Evolutionary conservation across 2,113 vertebrate genomes (phyloP).

Genomic region (Cololabis saira): DNA sequence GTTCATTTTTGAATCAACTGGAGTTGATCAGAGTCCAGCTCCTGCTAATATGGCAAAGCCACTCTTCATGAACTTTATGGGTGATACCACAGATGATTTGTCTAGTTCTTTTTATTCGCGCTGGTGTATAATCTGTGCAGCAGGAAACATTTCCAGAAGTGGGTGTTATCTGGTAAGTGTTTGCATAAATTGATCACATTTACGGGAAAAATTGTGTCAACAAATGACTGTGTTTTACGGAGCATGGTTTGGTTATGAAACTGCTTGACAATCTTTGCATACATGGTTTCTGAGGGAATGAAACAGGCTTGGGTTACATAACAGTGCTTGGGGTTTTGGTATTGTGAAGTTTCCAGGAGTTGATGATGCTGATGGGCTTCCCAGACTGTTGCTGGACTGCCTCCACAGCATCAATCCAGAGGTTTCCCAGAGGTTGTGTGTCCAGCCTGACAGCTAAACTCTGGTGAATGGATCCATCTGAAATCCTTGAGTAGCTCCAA

Average conservation of each 20-base stretch:
- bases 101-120: too few relatives aligned
- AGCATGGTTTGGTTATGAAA: slow-evolving; percentile 21
- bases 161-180: slow-evolving; percentile 15
- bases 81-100: too few relatives aligned
- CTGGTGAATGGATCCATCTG: background rate
- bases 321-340: slow-evolving; percentile 48
- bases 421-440: slow-evolving; percentile 55
- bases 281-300: slow-evolving; percentile 44
- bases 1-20: too few relatives aligned
- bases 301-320: slow-evolving; percentile 41
- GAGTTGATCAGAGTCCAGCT: too few relatives aligned
- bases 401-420: too few relatives aligned
- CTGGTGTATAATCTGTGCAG: too few relatives aligned
- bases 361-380: slow-evolving; percentile 60
- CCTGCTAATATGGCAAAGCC: too few relatives aligned
- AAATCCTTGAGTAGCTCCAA: background rate
- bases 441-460: slow-evolving; percentile 67
- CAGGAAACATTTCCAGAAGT: slow-evolving; percentile 17
- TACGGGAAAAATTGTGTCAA: slow-evolving; percentile 47
- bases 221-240: slow-evolving; percentile 22
- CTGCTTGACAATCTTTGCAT: slow-evolving; percentile 53
- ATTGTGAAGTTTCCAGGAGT: slow-evolving; percentile 46
- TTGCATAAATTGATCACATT: slow-evolving; percentile 26
- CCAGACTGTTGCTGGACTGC: slow-evolving; percentile 38
- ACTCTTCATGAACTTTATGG: too few relatives aligned